A percentile compares a stretch with the other conserved stretches of the same genome.
These are phyloP conservation scores for Carassius auratus DNA, from an alignment of 2,113 vertebrate genomes.

Conservation along the genomic window DNA sequence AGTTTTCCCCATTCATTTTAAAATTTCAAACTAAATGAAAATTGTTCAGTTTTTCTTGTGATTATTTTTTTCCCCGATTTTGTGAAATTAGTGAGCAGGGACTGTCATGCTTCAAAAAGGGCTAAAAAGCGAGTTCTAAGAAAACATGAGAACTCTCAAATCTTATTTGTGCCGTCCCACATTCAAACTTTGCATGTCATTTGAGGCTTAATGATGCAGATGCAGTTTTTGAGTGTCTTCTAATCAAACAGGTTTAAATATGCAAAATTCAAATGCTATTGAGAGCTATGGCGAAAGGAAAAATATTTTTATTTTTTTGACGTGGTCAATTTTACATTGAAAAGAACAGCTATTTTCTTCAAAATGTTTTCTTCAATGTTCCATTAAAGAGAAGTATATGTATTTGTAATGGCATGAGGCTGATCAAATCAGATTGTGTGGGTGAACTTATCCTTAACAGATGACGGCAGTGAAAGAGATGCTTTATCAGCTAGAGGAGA, in stretches of 20 bases:
- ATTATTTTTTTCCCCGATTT: too few relatives aligned
- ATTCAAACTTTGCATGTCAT: not conserved
- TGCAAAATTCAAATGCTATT: not conserved
- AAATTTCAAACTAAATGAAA: not conserved
- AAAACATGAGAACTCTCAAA: not conserved
- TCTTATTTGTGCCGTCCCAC: not conserved
- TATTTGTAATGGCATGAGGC: not conserved
- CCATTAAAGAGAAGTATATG: too few relatives aligned
- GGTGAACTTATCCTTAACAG: slow-evolving; percentile 62
- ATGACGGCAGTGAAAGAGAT: slow-evolving; percentile 75
- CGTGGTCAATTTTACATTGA: not conserved
- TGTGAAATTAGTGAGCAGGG: not conserved
- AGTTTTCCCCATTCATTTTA: too few relatives aligned
- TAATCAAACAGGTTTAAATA: not conserved
- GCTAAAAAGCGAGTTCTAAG: too few relatives aligned
- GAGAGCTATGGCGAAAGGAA: not conserved
- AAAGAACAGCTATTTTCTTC: not conserved
- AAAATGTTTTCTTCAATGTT: not conserved
- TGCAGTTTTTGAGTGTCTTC: not conserved
- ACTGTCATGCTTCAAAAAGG: not conserved
- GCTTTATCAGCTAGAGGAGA: slow-evolving; percentile 73
- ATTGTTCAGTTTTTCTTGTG: too few relatives aligned
- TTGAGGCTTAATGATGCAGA: not conserved
- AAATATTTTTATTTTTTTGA: not conserved
- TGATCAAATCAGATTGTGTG: not conserved